phyloP scores from a whole-genome alignment of 37 sponge, comb jelly and placozoan genomes.

The Aplysina aerophoba region DNA sequence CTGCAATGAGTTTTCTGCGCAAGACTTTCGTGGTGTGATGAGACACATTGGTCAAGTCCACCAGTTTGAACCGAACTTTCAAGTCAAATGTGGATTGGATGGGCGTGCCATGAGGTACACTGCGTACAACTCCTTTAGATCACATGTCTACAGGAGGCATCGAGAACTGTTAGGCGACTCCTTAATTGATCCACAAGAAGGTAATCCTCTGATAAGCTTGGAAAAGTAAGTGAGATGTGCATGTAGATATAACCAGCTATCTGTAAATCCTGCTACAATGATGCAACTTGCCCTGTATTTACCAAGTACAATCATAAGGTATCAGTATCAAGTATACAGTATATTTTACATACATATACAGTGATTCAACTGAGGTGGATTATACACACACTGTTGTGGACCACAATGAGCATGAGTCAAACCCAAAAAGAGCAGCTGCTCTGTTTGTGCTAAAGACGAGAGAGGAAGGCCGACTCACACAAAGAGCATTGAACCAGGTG shows the following conservation, averaged over 20 bases:
- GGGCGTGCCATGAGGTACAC: constrained; percentile 41
- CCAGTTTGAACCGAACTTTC: constrained; percentile 35
- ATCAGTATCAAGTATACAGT: neutral
- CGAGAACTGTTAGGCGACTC: constrained; percentile 18
- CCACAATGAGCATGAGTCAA: neutral
- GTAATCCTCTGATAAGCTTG: neutral
- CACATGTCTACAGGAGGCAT: constrained; percentile 40
- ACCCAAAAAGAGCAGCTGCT: constrained; percentile 32
- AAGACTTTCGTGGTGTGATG: constrained; percentile 10
- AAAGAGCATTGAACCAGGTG: constrained; percentile 25
- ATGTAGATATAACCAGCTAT: too few species aligned
- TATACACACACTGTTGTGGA: neutral
- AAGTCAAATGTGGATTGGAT: constrained; percentile 54
- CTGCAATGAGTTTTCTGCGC: constrained; percentile 27
- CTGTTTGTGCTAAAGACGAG: constrained; percentile 39
- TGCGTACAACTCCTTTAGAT: constrained; percentile 32
- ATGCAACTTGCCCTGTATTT: too few species aligned
- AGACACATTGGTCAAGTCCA: constrained; percentile 56
- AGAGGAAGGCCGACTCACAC: constrained; percentile 8
- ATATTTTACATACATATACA: neutral
- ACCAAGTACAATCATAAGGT: neutral
- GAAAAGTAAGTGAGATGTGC: neutral
- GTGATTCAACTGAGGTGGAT: neutral
- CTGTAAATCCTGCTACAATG: too few species aligned
- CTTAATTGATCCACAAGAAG: neutral